Percentiles rank a stretch among this genome's conserved stretches.
phyloP scores from a whole-genome alignment of 2,113 vertebrate species.

The Nestor notabilis region DNA sequence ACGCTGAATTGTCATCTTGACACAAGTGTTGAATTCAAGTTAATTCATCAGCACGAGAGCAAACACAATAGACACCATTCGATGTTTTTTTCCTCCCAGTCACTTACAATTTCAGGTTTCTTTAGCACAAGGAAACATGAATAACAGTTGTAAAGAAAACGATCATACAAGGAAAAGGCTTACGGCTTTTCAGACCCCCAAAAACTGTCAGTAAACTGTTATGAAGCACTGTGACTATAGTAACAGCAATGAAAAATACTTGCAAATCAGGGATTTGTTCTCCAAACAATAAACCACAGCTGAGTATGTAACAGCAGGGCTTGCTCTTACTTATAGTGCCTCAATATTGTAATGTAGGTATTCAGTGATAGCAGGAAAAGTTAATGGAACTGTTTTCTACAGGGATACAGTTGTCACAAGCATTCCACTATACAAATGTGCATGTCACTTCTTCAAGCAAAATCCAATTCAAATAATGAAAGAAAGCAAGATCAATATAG shows the following conservation, averaged over 20 bases:
- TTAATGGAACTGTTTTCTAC: neutral
- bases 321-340: neutral
- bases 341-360: neutral
- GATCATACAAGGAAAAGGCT: neutral
- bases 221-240: neutral
- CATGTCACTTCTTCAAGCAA: slow-evolving; percentile 9
- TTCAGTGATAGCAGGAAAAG: neutral
- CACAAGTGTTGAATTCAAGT: neutral
- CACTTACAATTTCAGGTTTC: neutral
- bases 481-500: neutral
- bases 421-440: neutral
- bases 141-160: neutral
- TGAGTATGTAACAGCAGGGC: neutral
- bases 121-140: neutral
- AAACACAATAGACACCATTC: neutral
- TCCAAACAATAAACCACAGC: neutral
- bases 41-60: neutral
- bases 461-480: slow-evolving; percentile 35
- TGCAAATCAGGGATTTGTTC: neutral
- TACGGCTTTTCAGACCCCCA: neutral
- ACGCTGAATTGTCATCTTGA: neutral
- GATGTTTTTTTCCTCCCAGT: neutral
- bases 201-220: neutral
- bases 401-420: neutral
- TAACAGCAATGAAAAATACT: neutral